Percentiles rank a stretch among this genome's conserved stretches.
phyloP scores from a whole-genome alignment of 2,888 invertebrate species.

The Muscina levida region DNA sequence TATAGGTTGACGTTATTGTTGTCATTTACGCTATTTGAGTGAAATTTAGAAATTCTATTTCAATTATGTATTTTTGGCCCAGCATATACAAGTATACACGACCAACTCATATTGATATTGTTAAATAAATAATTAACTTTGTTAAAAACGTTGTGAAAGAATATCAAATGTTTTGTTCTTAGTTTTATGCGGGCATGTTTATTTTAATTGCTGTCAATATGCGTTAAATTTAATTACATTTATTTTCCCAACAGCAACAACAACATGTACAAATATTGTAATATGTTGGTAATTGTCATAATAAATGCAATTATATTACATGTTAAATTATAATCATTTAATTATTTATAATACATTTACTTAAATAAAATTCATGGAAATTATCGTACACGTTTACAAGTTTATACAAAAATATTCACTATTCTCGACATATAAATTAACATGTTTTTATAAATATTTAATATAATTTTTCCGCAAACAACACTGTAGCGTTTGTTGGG shows the following conservation, averaged over 20 bases:
- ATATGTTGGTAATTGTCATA: constrained; percentile 46
- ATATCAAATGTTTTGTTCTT: not conserved
- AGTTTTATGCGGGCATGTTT: constrained; percentile 20
- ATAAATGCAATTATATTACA: constrained; percentile 57
- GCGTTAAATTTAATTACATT: constrained; percentile 64
- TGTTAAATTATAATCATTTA: constrained; percentile 55
- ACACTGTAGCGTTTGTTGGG: too few species aligned
- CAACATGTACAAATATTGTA: not conserved
- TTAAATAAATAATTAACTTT: constrained; percentile 11
- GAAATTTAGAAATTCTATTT: too few species aligned
- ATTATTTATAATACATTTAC: constrained; percentile 49
- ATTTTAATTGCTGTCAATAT: constrained; percentile 61
- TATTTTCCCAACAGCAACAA: constrained; percentile 23
- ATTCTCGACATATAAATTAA: too few species aligned
- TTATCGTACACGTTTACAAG: not conserved
- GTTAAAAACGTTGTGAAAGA: not conserved
- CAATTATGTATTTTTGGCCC: too few species aligned
- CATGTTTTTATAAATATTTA: too few species aligned
- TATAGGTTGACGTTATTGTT: too few species aligned
- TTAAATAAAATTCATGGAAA: not conserved
- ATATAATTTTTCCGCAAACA: too few species aligned
- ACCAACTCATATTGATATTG: not conserved
- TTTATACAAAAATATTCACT: too few species aligned
- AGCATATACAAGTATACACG: not conserved
- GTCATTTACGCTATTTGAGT: too few species aligned